Evolutionary conservation across 1,140 invertebrate species (phyloP), one percentile per base, ranked within the genome.

Genomic region (Drosophila athabasca): DNA sequence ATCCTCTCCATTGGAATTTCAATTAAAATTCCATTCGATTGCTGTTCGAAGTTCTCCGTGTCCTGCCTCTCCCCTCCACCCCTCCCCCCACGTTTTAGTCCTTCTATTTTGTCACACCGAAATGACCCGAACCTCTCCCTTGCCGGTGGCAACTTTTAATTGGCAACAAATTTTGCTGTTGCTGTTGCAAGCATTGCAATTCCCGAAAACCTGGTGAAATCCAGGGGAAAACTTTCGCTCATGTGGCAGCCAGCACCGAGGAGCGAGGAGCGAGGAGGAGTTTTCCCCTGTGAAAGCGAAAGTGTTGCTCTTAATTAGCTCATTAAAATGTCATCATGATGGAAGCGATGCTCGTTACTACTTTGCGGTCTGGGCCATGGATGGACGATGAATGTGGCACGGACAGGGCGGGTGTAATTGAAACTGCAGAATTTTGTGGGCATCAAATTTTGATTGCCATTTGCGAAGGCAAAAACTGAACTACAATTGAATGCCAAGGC

Each of bases 271-370:
- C 17, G 17, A 5, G 3, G 24, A 24, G 24, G 4, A 26, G 24
- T 26, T 26, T 26, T 26, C 3, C 24, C 17, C 24, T 4, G 15
- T 46, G 54, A 68, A 76, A 75, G 22, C 22, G 73, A 76, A 76
- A 76, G 72, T 76, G 72, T 75, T 66, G 53, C 62, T 64, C 70
- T 75, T 76, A 76, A 76, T 76, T 76, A 76, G 73, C 73, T 76
- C 64, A 76, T 76, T 76, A 76, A 76, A 76, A 69, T 69, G 73
- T 74, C 41, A 49, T 49, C 22, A 72, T 62, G 39, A 44, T 26
- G 65, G n/a, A 19, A 49, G 19, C 29, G 17, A 19, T 1, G 4
- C 45, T 6, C 35, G 15, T 3, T 8, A 8, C 31, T 3, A 8
- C 31, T 8, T 3, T 31, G 8, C 31, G 31, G 8, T 9, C 9